Base-by-base conservation (phyloP, 2,888 invertebrate genomes). In the Steinernema carpocapsae region DNA sequence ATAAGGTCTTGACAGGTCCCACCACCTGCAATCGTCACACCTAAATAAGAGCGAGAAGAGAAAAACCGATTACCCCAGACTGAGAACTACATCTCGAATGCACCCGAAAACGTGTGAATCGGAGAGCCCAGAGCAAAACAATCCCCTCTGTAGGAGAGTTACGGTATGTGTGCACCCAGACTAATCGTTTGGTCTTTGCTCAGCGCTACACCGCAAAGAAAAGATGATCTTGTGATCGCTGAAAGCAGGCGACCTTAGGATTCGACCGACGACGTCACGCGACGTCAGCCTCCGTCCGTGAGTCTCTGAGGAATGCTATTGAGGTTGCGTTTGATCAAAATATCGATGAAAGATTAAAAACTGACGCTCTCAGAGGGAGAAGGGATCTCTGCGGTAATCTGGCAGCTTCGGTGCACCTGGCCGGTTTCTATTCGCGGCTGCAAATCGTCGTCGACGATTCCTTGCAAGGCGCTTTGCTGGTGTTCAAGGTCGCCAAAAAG, bases 151-250 rank as follows among this genome's bases (percentile, higher is more conserved):
- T 37, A 37, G 37, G 37, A 10, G 37, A 32, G 37, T 17, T 64
- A 64, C 64, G 64, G 32, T 64, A 64, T 64, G 26, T 37, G 64
- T 64, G 64, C 64, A 64, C 64, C 64, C 64, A 37, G 37, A 64
- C 32, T 64, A 64, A 64, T 64, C 64, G 64, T 64, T 64, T 64
- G 64, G 64, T 64, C 64, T 64, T 64, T 64, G 64, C 64, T 29
- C 37, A 4, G 56, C 56, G 52, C 52, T 52, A 1, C 52, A 22
- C 52, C n/a, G 14, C 37, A 14, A 3, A 48, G 22, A 10, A 29
- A 7, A 22, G 32, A 1, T 64, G 64, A 64, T 64, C 64, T 64
- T 29, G 64, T 64, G 64, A 26, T 64, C 64, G 64, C 32, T 64
- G 64, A 64, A 64, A 64, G 37, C 64, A 29, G 29, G 64, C 64